phyloP scores from a whole-genome alignment of 1,140 invertebrate genomes.

The Trichonephila inaurata region DNA sequence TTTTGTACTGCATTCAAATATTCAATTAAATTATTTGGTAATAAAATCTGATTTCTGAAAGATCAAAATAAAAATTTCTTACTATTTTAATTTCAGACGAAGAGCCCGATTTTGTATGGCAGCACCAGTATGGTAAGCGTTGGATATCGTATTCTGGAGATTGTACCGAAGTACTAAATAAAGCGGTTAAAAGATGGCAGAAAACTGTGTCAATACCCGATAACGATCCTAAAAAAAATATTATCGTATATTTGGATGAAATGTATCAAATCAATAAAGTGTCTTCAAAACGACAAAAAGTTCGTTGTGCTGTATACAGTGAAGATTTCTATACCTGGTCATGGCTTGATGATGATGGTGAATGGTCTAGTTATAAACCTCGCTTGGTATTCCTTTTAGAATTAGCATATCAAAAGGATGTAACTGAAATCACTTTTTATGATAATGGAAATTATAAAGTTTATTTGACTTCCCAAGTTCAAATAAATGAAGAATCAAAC shows the following conservation, averaged over 20 bases:
- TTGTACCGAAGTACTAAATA: neutral
- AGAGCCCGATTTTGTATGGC: neutral
- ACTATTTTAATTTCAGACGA: neutral
- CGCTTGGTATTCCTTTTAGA: slow-evolving; percentile 19
- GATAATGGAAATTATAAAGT: slow-evolving; percentile 29
- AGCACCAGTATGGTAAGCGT: slow-evolving; percentile 9
- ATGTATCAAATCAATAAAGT: slow-evolving; percentile 16
- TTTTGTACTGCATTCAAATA: too few species aligned
- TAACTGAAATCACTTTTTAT: neutral
- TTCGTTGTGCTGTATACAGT: slow-evolving; percentile 42
- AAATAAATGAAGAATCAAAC: slow-evolving; percentile 48
- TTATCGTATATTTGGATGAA: slow-evolving; percentile 13
- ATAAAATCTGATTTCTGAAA: too few species aligned
- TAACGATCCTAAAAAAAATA: slow-evolving; percentile 9
- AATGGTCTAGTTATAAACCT: slow-evolving; percentile 30
- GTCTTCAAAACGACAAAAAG: neutral
- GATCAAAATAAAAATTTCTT: too few species aligned
- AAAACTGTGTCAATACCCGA: slow-evolving; percentile 45
- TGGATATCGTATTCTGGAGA: slow-evolving; percentile 26
- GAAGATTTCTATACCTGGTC: slow-evolving; percentile 21
- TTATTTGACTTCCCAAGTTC: neutral
- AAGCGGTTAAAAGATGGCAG: slow-evolving; percentile 24
- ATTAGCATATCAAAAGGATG: neutral
- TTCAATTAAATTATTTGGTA: too few species aligned
- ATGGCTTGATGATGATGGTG: slow-evolving; percentile 35